Evolutionary conservation across 2,113 vertebrate genomes (phyloP).

Genomic region (Cyprinodon variegatus): DNA sequence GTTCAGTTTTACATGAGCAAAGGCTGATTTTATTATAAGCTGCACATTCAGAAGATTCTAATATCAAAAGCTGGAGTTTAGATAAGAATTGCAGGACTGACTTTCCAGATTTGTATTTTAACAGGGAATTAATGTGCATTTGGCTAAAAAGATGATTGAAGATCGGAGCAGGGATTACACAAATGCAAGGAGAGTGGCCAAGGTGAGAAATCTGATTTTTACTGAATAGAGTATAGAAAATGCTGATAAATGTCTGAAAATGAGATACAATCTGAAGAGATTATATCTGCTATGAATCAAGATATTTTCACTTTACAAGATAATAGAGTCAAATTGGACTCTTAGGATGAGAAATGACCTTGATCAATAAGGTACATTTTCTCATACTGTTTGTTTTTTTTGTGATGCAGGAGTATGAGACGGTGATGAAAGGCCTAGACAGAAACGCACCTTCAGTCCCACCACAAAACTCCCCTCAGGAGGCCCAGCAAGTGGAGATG

Average conservation of each 20-base stretch:
- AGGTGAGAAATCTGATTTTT: conserved; percentile 79
- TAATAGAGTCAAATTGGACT: too few relatives aligned
- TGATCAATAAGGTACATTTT: too few relatives aligned
- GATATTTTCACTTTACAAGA: too few relatives aligned
- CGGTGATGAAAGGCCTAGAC: conserved; percentile 98
- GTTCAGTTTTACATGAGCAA: too few relatives aligned
- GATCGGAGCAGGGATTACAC: conserved; percentile 99
- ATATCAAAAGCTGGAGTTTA: too few relatives aligned
- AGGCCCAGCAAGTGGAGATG: conserved; percentile 99
- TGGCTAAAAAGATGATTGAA: conserved; percentile 99
- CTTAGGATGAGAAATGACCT: too few relatives aligned
- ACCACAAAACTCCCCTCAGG: conserved; percentile 96
- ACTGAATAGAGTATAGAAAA: not conserved
- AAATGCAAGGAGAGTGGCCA: conserved; percentile 97
- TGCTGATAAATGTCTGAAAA: too few relatives aligned
- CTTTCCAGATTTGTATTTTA: conserved; percentile 3
- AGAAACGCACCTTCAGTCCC: conserved; percentile 97
- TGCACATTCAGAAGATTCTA: too few relatives aligned
- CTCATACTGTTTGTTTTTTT: not conserved
- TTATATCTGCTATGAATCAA: too few relatives aligned
- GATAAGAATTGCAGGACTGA: not conserved
- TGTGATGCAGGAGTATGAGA: conserved; percentile 94
- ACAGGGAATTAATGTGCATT: conserved; percentile 97
- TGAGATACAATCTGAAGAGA: too few relatives aligned
- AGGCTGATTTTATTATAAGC: too few relatives aligned